Evolutionary conservation across 1,140 invertebrate species (phyloP).

Genomic region (Drosophila nannoptera): DNA sequence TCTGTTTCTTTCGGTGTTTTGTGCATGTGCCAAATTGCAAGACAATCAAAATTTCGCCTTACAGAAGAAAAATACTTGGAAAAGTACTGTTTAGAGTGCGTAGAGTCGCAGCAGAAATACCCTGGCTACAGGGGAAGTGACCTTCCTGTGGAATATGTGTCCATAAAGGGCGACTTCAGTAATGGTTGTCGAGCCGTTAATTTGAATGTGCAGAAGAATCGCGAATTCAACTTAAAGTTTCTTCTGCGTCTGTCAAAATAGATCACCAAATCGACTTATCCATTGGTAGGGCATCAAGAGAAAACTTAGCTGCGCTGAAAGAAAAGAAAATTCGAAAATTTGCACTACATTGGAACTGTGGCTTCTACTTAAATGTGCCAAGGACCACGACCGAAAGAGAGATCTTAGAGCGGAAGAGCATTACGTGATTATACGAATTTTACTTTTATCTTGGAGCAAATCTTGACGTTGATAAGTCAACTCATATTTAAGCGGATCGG

Average conservation of each 20-base stretch:
- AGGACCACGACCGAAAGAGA: constrained; percentile 1
- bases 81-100: background rate
- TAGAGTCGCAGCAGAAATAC: background rate
- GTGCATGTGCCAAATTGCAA: constrained; percentile 24
- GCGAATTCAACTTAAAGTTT: no score
- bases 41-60: constrained; percentile 18
- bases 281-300: no score
- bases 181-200: no score
- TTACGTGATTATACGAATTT: background rate
- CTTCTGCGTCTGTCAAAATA: no score
- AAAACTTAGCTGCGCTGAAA: no score
- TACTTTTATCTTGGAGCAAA: background rate
- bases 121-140: background rate
- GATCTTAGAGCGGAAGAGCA: background rate
- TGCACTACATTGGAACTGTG: constrained; percentile 2
- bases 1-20: constrained; percentile 15
- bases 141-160: background rate
- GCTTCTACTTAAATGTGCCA: constrained; percentile 29
- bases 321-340: background rate
- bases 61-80: background rate
- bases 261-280: no score
- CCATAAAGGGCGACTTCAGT: background rate
- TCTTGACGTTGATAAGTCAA: background rate
- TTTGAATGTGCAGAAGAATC: no score
- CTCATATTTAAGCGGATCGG: constrained; percentile 4